Evolutionary conservation across 2,888 invertebrate genomes (phyloP).

Genomic region (Diaperis boleti): DNA sequence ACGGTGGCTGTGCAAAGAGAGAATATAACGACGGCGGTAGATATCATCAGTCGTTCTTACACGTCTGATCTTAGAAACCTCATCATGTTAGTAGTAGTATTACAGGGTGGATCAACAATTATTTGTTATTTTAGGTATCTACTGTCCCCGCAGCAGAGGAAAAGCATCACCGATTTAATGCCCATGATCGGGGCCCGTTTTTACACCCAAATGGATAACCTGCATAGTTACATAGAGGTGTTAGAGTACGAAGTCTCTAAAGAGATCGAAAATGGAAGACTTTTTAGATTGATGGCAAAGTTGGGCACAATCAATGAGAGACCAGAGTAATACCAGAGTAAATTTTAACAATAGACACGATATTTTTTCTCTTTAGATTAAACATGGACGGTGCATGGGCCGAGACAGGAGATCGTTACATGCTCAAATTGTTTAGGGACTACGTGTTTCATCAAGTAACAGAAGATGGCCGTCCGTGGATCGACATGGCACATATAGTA

Average conservation of each 20-base stretch:
- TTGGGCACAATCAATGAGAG: slow-evolving; percentile 95
- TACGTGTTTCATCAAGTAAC: slow-evolving; percentile 97
- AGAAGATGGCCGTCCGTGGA: slow-evolving; percentile 93
- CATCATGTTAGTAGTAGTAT: slow-evolving; percentile 77
- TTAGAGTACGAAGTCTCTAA: slow-evolving; percentile 91
- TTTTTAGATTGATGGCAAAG: slow-evolving; percentile 92
- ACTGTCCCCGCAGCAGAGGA: slow-evolving; percentile 75
- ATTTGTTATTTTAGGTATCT: slow-evolving; percentile 73
- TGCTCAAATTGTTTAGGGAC: slow-evolving; percentile 98
- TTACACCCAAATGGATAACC: slow-evolving; percentile 93
- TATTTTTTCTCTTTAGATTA: too few species aligned
- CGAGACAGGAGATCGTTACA: slow-evolving; percentile 98
- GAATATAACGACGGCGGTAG: slow-evolving; percentile 88
- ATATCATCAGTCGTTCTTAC: slow-evolving; percentile 90
- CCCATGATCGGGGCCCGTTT: slow-evolving; percentile 99
- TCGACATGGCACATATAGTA: slow-evolving; percentile 96
- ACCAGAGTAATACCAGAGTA: slow-evolving; percentile 90
- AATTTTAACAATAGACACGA: too few species aligned
- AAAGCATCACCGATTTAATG: slow-evolving; percentile 96
- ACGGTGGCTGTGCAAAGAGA: slow-evolving; percentile 88
- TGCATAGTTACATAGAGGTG: slow-evolving; percentile 88
- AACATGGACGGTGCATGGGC: slow-evolving; percentile 96
- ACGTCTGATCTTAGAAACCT: slow-evolving; percentile 95
- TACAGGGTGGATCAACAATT: slow-evolving; percentile 43
- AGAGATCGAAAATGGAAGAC: slow-evolving; percentile 95